Base-by-base conservation (phyloP, 2,797 vertebrate species). In the Staurois parvus region DNA sequence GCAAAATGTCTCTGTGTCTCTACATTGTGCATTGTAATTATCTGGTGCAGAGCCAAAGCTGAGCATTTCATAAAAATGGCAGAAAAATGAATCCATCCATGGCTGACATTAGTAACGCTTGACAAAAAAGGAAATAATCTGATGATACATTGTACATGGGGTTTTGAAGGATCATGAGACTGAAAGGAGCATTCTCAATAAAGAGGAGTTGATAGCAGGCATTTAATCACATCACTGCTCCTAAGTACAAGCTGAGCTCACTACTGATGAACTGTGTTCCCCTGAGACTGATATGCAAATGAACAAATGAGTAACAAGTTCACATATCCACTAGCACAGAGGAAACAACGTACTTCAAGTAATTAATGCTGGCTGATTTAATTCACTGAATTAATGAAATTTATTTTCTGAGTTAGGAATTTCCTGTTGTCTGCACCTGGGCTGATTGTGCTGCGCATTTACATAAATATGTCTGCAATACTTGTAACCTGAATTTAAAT, bases 351-450 rank as follows among this genome's bases (percentile, higher is more conserved):
- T 73, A 72, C 72, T 76, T 85, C 72, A 76, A 70, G 72, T 85
- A 85, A 85, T 85, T 85, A 85, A 81, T 85, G 72, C 84, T 40
- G 45, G 78, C 29, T 76, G 78, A 85, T 85, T 85, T 85, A 85
- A 81, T 85, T 85, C 78, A 81, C 42, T 85, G 84, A 85, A 81
- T 85, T 85, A 85, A 85, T 85, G 70, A 85, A 24, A 76, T 76
- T 76, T 75, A 76, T 81, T 69, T 85, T 81, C 84, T 62, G 45
- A 76, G 72, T 76, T 85, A 70, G 64, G 78, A 85, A 85, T 81
- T 81, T 85, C 84, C 84, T 85, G 72, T 81, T 76, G 64, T 81
- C 45, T 68, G 84, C 84, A 85, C 84, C 84, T 81, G 84, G 72
- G 34, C 70, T 81, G 78, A 76, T 81, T 76, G 84, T 66, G 29